A percentile compares a stretch with the other conserved stretches of the same genome.
Conservation (phyloP, 1,140 invertebrate species). For the Drosophila aff. region DNA sequence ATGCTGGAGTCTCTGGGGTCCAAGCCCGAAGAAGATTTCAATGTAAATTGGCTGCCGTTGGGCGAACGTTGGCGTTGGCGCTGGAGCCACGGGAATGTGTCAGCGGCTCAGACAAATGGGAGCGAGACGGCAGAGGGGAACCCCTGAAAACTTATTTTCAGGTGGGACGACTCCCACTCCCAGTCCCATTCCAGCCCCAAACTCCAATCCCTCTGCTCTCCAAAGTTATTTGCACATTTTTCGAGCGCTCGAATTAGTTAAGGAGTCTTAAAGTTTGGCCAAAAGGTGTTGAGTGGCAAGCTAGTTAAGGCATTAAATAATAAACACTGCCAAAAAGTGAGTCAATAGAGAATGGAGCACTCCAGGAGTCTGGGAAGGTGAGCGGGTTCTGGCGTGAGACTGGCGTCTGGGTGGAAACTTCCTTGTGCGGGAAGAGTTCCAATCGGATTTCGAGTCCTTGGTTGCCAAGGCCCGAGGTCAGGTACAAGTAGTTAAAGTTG, state of each 20-base stretch:
- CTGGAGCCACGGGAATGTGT: slow-evolving; percentile 68
- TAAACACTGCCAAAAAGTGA: slow-evolving; percentile 58
- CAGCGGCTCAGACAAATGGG: slow-evolving; percentile 69
- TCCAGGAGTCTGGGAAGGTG: background rate
- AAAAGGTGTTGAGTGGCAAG: slow-evolving; percentile 63
- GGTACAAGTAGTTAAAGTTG: slow-evolving; percentile 31
- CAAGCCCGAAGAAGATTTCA: slow-evolving; percentile 63
- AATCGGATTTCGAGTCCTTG: slow-evolving; percentile 24
- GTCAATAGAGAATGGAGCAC: slow-evolving; percentile 32
- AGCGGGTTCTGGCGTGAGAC: background rate
- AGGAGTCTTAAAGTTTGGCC: slow-evolving; percentile 60
- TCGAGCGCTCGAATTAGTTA: slow-evolving; percentile 68
- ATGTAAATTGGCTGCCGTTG: slow-evolving; percentile 73
- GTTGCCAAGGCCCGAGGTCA: slow-evolving; percentile 3
- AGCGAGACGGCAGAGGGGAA: background rate
- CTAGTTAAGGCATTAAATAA: slow-evolving; percentile 74
- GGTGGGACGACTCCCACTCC: slow-evolving; percentile 1
- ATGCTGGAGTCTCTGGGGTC: slow-evolving; percentile 25
- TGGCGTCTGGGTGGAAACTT: background rate
- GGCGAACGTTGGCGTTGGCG: slow-evolving; percentile 27
- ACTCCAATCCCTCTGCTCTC: background rate
- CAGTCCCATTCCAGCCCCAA: background rate
- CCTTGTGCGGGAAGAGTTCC: slow-evolving; percentile 17
- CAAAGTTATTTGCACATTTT: slow-evolving; percentile 72
- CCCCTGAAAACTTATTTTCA: slow-evolving; percentile 48